Percentiles rank a stretch among this genome's conserved stretches.
These are phyloP conservation scores for Pteronotus mesoamericanus DNA, from an alignment of 2,797 vertebrate species.

Conservation along the genomic window DNA sequence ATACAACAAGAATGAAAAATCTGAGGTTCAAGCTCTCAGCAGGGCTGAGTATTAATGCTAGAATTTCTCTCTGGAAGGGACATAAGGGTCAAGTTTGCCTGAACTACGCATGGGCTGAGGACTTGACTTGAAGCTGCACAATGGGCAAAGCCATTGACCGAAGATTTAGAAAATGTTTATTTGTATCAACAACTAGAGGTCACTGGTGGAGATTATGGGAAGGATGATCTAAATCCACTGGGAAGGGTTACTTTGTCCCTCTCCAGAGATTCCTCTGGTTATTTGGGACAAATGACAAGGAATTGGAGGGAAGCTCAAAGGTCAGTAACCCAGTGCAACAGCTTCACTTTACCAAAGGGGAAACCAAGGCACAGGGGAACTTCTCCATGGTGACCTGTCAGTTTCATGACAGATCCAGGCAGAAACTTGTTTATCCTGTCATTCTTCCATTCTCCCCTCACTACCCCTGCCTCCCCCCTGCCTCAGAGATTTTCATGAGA, in stretches of 20 bases:
- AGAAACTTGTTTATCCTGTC: background rate
- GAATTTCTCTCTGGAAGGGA: background rate
- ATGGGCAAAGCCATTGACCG: background rate
- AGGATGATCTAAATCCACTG: background rate
- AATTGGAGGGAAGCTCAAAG: background rate
- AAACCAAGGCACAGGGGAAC: background rate
- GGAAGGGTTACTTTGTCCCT: background rate
- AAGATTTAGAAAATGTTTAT: background rate
- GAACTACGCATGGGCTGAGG: no score
- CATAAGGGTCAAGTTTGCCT: background rate
- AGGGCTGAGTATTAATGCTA: background rate
- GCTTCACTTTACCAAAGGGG: background rate
- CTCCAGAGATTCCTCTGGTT: background rate
- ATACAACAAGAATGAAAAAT: constrained; percentile 1
- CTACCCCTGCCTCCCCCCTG: no score
- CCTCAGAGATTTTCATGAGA: background rate
- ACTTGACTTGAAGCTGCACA: background rate
- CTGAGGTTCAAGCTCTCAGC: no score
- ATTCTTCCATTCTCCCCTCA: background rate
- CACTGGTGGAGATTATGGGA: background rate
- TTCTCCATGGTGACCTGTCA: background rate
- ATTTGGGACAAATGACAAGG: background rate
- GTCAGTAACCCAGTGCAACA: background rate
- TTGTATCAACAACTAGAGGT: background rate
- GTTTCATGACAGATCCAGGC: background rate